phyloP scores from a whole-genome alignment of 2,888 invertebrate species.

The Andricus quercusramuli region DNA sequence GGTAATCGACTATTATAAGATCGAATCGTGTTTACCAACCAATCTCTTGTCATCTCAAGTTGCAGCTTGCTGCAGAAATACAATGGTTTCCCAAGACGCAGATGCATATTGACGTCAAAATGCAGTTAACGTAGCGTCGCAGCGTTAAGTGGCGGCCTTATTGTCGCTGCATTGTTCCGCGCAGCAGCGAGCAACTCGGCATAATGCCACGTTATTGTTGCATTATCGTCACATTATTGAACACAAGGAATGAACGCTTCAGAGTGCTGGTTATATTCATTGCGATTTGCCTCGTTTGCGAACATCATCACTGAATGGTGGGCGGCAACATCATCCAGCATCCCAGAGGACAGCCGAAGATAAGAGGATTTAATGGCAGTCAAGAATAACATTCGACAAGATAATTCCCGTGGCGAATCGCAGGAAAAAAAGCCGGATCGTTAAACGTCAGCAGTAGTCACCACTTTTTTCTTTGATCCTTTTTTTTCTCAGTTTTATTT shows the following conservation, averaged over 20 bases:
- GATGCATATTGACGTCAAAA: slow-evolving; percentile 33
- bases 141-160: slow-evolving; percentile 32
- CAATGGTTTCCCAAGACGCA: slow-evolving; percentile 21
- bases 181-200: slow-evolving; percentile 43
- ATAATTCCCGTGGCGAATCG: not conserved
- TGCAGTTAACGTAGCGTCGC: slow-evolving; percentile 33
- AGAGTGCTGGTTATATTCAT: slow-evolving; percentile 25
- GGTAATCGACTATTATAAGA: no score
- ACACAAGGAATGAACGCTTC: slow-evolving; percentile 20
- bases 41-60: not conserved
- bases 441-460: not conserved
- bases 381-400: slow-evolving; percentile 2
- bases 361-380: slow-evolving; percentile 17
- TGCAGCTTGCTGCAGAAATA: not conserved
- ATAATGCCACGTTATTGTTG: slow-evolving; percentile 44
- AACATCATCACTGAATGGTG: slow-evolving; percentile 23
- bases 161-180: slow-evolving; percentile 45
- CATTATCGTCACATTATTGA: slow-evolving; percentile 39
- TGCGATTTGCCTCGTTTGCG: slow-evolving; percentile 20
- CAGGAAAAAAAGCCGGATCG: not conserved
- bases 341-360: slow-evolving; percentile 31
- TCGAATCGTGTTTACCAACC: slow-evolving; percentile 1
- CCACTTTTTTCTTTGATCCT: not conserved
- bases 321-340: slow-evolving; percentile 9
- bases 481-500: not conserved